Evolutionary conservation across 2,888 invertebrate genomes (phyloP).

Genomic region (Tachina lurida): DNA sequence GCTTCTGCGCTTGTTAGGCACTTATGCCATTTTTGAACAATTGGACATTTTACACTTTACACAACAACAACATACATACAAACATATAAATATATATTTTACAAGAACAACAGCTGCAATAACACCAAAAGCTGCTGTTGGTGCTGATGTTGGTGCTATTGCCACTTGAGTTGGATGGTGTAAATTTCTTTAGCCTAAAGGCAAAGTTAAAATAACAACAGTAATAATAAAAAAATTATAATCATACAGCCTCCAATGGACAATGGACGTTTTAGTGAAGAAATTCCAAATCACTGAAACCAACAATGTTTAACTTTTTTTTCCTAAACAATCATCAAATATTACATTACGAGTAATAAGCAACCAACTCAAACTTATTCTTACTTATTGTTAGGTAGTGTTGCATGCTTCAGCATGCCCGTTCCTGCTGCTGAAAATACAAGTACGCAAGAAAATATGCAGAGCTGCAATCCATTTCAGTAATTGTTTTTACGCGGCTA

Average conservation of each 20-base stretch:
- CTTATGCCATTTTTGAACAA: constrained; percentile 78
- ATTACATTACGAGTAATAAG: constrained; percentile 38
- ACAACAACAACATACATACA: constrained; percentile 39
- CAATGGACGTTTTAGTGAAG: constrained; percentile 35
- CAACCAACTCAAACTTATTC: constrained; percentile 44
- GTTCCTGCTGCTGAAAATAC: constrained; percentile 1
- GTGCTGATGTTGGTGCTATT: constrained; percentile 4
- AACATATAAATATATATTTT: not conserved
- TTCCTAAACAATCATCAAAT: constrained; percentile 57
- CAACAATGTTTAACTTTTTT: constrained; percentile 34
- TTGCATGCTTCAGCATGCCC: not conserved
- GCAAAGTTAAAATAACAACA: constrained; percentile 51
- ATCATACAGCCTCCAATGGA: constrained; percentile 49
- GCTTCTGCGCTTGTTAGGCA: constrained; percentile 76
- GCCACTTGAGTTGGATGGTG: constrained; percentile 61
- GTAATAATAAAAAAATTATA: constrained; percentile 51
- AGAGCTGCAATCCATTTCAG: constrained; percentile 60
- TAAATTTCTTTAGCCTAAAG: constrained; percentile 70
- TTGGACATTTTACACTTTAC: constrained; percentile 74
- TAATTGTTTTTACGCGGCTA: constrained; percentile 64
- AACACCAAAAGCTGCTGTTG: constrained; percentile 1
- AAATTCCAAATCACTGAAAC: constrained; percentile 44
- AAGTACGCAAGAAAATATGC: constrained; percentile 13
- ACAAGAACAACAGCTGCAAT: constrained; percentile 11
- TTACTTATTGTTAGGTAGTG: constrained; percentile 30